Conservation (phyloP, 2,113 vertebrate genomes). For the Siniperca knerii region DNA sequence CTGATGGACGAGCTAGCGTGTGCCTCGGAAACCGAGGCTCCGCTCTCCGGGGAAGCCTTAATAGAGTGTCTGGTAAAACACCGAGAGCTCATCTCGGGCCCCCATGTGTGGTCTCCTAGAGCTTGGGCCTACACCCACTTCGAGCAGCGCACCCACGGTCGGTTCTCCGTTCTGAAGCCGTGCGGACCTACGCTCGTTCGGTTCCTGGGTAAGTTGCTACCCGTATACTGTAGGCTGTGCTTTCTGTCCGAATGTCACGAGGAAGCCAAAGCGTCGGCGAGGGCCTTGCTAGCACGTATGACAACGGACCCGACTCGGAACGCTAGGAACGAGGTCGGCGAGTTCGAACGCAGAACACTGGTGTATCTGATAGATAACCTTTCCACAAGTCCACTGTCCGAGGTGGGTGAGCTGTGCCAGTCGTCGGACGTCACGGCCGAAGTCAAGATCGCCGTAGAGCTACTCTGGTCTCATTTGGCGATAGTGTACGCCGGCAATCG, state of each 20-base stretch:
- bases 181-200: rapidly evolving
- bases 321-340: neutral
- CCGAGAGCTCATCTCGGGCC: neutral
- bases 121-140: neutral
- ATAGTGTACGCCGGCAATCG: conserved; percentile 15
- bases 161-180: rapidly evolving
- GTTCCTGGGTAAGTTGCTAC: neutral
- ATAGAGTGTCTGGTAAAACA: conserved; percentile 16
- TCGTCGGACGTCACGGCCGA: neutral
- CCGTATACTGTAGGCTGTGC: conserved; percentile 16
- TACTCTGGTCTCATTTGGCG: conserved; percentile 14
- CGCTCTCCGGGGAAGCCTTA: neutral
- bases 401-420: neutral
- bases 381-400: rapidly evolving
- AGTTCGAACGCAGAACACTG: neutral
- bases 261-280: rapidly evolving
- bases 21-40: rapidly evolving
- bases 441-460: neutral
- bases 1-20: neutral
- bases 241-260: neutral
- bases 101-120: neutral
- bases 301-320: no score
- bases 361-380: conserved; percentile 5
- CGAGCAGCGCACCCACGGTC: neutral
- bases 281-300: neutral